These are phyloP conservation scores for Rhinopithecus roxellana DNA, from an alignment of 2,113 vertebrate genomes.

Conservation along the genomic window DNA sequence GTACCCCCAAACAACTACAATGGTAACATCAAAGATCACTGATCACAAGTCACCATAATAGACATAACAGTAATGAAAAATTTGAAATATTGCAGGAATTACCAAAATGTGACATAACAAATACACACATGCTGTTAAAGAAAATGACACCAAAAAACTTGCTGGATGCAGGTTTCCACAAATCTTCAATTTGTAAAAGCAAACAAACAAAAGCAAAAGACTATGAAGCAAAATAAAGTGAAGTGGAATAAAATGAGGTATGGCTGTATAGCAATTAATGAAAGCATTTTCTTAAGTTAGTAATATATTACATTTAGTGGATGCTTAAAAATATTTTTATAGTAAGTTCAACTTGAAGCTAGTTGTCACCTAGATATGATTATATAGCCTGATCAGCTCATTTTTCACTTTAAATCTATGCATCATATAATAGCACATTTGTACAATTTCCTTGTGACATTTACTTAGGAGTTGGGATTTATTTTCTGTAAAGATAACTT, in stretches of 20 bases:
- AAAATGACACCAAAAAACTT: neutral
- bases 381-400: neutral
- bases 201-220: neutral
- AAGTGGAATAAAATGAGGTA: neutral
- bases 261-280: neutral
- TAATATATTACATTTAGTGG: neutral
- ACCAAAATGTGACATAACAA: neutral
- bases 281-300: slow-evolving; percentile 15
- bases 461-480: neutral
- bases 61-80: neutral
- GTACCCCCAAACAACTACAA: neutral
- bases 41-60: neutral
- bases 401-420: slow-evolving; percentile 27
- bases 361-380: neutral
- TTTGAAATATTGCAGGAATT: neutral
- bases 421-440: neutral
- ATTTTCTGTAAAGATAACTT: slow-evolving; percentile 9
- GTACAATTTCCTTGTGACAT: neutral
- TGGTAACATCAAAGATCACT: neutral
- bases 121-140: neutral
- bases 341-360: slow-evolving; percentile 26
- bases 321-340: slow-evolving; percentile 20
- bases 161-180: neutral
- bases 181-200: neutral
- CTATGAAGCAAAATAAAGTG: neutral